Conservation (phyloP, 2,797 vertebrate genomes). For the Erpetoichthys calabaricus region DNA sequence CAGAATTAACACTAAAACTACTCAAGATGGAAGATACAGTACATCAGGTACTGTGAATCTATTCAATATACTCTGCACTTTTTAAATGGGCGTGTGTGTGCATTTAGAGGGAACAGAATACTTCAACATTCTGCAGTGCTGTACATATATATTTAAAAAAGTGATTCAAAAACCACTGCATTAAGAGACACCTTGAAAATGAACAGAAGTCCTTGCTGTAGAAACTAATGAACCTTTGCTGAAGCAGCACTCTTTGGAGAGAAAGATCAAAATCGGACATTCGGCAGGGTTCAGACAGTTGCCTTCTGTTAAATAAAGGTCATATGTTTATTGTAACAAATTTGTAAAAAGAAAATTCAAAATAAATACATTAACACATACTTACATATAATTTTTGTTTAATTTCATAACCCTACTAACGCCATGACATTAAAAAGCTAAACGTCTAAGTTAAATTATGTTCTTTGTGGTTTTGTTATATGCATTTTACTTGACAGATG, state of each 20-base stretch:
- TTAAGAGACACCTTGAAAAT: conserved; percentile 97
- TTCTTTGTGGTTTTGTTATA: background rate
- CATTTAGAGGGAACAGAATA: background rate
- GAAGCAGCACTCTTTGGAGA: conserved; percentile 84
- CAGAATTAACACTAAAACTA: conserved; percentile 98
- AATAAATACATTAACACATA: background rate
- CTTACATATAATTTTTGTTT: too few species aligned
- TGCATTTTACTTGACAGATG: background rate
- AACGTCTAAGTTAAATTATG: too few species aligned
- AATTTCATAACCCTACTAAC: too few species aligned
- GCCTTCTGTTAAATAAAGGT: conserved; percentile 75
- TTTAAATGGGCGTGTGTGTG: too few species aligned
- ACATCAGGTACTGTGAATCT: conserved; percentile 89
- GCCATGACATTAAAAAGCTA: too few species aligned
- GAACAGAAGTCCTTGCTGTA: conserved; percentile 89
- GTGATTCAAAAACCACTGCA: conserved; percentile 86
- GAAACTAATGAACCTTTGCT: conserved; percentile 84
- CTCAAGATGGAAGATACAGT: conserved; percentile 99
- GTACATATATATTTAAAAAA: conserved; percentile 31
- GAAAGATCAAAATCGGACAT: conserved; percentile 90
- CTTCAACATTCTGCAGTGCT: background rate
- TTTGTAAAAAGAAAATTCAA: background rate
- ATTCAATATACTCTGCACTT: conserved; percentile 48
- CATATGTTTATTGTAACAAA: conserved; percentile 31
- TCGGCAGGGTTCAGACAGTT: conserved; percentile 65